Percentiles rank a stretch among this genome's conserved stretches.
Evolutionary conservation across 2,113 vertebrate species (phyloP).

Genomic region (Grantiella picta): DNA sequence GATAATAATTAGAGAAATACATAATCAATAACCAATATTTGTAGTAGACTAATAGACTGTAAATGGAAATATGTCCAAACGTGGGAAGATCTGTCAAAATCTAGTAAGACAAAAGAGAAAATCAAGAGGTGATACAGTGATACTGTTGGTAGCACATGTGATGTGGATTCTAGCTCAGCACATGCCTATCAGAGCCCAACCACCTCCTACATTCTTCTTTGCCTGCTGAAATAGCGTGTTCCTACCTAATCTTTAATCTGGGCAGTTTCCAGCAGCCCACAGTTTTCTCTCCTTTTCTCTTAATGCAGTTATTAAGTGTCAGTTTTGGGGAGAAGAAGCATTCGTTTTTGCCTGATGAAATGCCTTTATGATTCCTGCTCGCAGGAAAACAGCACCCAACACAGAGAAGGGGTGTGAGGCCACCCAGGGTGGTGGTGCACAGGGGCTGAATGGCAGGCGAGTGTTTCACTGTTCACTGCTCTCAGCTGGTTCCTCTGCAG

Average conservation of each 20-base stretch:
- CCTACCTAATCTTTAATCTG: not conserved
- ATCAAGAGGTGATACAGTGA: not conserved
- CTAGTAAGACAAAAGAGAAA: not conserved
- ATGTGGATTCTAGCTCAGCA: not conserved
- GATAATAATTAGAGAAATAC: not conserved
- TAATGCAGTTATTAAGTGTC: not conserved
- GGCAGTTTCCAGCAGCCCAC: not conserved
- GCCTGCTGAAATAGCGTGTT: not conserved
- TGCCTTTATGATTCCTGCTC: not conserved
- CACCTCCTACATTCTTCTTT: not conserved
- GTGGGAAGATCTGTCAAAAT: not conserved
- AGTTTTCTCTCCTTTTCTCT: not conserved
- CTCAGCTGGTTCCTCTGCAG: not conserved
- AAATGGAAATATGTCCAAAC: not conserved
- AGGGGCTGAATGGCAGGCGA: not conserved
- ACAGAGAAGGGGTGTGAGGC: fast-evolving
- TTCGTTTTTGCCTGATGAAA: not conserved
- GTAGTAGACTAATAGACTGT: not conserved
- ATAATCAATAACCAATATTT: not conserved
- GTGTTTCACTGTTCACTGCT: not conserved
- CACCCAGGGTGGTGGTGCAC: not conserved
- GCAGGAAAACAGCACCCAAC: fast-evolving
- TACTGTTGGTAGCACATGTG: not conserved
- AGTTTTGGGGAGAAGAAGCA: not conserved
- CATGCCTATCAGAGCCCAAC: not conserved